Evolutionary conservation across 2,888 invertebrate species (phyloP).

Genomic region (Aspidiotus rigidus): DNA sequence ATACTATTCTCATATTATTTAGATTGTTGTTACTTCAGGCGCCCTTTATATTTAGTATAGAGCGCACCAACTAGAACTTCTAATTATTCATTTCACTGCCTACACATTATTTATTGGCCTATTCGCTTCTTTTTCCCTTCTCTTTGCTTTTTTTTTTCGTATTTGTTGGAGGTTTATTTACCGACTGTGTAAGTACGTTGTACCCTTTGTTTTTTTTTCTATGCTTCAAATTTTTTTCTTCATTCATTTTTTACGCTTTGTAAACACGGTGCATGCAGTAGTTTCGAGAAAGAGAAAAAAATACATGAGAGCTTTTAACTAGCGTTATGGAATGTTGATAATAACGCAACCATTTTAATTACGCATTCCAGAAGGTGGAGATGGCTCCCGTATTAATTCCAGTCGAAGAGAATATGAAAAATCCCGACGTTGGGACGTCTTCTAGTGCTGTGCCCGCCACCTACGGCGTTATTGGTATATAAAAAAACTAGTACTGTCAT

Average conservation of each 20-base stretch:
- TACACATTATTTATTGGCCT: neutral
- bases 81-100: neutral
- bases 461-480: conserved; percentile 5
- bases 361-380: conserved; percentile 16
- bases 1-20: too few species aligned
- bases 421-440: neutral
- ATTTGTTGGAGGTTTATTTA: too few species aligned
- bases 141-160: neutral
- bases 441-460: conserved; percentile 16
- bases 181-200: neutral
- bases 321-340: conserved; percentile 7
- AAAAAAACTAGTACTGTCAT: too few species aligned
- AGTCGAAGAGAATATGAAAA: conserved; percentile 7
- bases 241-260: neutral
- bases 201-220: neutral
- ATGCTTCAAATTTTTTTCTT: neutral
- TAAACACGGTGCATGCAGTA: neutral
- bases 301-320: neutral
- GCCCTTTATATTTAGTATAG: too few species aligned
- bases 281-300: neutral
- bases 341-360: conserved; percentile 9
- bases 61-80: neutral
- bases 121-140: neutral
- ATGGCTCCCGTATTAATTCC: conserved; percentile 19
- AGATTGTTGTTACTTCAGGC: too few species aligned